Evolutionary conservation across 2,113 vertebrate genomes (phyloP).

Genomic region (Podocnemis expansa): DNA sequence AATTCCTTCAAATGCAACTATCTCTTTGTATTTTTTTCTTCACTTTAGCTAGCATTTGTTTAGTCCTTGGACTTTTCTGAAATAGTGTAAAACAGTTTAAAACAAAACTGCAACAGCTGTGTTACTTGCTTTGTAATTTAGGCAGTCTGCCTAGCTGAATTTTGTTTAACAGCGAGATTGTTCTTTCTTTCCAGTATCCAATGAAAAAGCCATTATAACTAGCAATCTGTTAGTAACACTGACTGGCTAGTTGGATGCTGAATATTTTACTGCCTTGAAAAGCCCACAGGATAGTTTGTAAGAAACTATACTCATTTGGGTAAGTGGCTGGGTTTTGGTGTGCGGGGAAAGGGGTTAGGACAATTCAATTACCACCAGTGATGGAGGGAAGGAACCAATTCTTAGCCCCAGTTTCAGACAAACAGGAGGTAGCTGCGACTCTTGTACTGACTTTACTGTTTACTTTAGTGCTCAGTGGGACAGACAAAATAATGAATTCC

Average conservation of each 20-base stretch:
- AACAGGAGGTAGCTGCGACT: conserved; percentile 5
- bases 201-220: conserved; percentile 37
- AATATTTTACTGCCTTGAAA: background rate
- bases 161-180: background rate
- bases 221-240: background rate
- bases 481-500: conserved; percentile 37
- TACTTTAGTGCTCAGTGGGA: conserved; percentile 36
- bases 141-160: no score
- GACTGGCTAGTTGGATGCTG: conserved; percentile 24
- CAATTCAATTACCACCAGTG: conserved; percentile 14
- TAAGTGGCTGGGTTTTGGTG: conserved; percentile 24
- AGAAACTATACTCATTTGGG: conserved; percentile 47
- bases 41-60: background rate
- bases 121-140: background rate
- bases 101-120: background rate
- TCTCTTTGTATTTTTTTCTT: conserved; percentile 5
- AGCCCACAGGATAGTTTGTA: conserved; percentile 54
- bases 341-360: conserved; percentile 38
- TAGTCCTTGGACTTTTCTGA: background rate
- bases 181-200: conserved; percentile 30
- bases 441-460: conserved; percentile 29
- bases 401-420: conserved; percentile 16
- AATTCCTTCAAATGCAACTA: background rate
- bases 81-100: background rate
- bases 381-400: background rate